Evolutionary conservation across 1,140 invertebrate genomes (phyloP).

Genomic region (Onthophagus taurus): DNA sequence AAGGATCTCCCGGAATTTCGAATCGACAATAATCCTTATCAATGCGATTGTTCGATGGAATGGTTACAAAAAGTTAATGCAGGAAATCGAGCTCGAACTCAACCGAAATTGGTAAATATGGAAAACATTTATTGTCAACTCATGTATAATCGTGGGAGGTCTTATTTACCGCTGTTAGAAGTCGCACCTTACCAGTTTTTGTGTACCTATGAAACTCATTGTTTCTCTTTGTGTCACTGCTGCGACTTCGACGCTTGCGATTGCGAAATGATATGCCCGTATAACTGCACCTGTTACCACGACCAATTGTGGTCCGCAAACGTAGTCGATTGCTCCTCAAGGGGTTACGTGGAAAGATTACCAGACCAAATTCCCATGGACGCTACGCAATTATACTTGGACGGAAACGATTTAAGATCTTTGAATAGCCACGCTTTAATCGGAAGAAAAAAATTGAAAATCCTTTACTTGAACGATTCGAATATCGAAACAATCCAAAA

Average conservation of each 20-base stretch:
- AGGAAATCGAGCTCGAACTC: conserved; percentile 64
- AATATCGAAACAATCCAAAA: conserved; percentile 81
- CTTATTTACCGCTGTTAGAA: conserved; percentile 71
- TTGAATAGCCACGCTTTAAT: conserved; percentile 82
- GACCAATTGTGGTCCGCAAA: conserved; percentile 88
- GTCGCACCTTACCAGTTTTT: conserved; percentile 79
- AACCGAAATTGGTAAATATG: conserved; percentile 78
- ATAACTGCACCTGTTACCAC: conserved; percentile 85
- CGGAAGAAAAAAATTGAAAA: conserved; percentile 73
- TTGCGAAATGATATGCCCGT: conserved; percentile 90
- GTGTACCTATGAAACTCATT: conserved; percentile 84
- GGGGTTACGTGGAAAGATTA: conserved; percentile 59
- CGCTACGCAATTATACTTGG: conserved; percentile 78
- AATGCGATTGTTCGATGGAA: conserved; percentile 81
- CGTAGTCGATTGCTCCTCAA: conserved; percentile 77
- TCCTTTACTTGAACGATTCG: conserved; percentile 75
- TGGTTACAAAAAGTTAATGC: conserved; percentile 76
- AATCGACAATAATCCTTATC: conserved; percentile 81
- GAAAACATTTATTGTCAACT: conserved; percentile 82
- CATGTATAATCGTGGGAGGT: conserved; percentile 70
- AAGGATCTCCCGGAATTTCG: conserved; percentile 82
- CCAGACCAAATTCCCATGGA: conserved; percentile 88
- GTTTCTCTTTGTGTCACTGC: conserved; percentile 83
- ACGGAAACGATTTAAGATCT: conserved; percentile 74
- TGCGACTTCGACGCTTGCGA: conserved; percentile 91